Conservation (phyloP, 2,113 vertebrate species). For the Dicerorhinus sumatrensis region DNA sequence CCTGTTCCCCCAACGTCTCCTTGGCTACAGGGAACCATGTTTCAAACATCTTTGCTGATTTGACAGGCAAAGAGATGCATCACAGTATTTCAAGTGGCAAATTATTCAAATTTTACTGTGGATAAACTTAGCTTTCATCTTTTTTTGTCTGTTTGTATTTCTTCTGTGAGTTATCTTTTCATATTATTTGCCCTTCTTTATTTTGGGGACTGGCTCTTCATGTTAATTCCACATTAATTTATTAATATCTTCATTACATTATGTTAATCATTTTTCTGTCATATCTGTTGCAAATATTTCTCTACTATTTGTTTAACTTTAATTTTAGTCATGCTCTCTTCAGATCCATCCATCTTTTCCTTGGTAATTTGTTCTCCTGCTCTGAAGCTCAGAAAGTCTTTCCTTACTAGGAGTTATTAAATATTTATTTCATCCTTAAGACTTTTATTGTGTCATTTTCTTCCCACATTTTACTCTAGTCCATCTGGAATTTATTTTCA, state of each 20-base stretch:
- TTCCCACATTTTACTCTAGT: slow-evolving; percentile 59
- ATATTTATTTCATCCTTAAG: slow-evolving; percentile 65
- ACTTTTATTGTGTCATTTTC: slow-evolving; percentile 65
- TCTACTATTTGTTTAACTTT: background rate
- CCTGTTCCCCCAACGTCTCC: background rate
- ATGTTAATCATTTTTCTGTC: background rate
- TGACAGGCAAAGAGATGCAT: background rate
- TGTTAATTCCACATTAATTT: background rate
- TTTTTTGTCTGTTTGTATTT: background rate
- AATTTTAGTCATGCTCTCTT: background rate
- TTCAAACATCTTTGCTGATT: background rate
- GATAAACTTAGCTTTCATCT: background rate
- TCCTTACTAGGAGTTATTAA: slow-evolving; percentile 55
- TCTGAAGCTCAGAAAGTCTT: slow-evolving; percentile 55
- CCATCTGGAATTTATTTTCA: slow-evolving; percentile 70
- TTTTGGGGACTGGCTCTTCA: background rate
- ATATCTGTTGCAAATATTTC: background rate
- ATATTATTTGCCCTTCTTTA: background rate
- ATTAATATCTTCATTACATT: background rate
- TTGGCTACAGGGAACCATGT: background rate
- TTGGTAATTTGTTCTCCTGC: background rate
- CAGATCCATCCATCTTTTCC: background rate
- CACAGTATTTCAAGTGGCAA: background rate
- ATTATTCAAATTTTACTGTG: background rate
- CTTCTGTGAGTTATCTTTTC: background rate